A percentile compares a stretch with the other conserved stretches of the same genome.
Conservation (phyloP, 2,113 vertebrate species). For the Colistium nudipinnis region DNA sequence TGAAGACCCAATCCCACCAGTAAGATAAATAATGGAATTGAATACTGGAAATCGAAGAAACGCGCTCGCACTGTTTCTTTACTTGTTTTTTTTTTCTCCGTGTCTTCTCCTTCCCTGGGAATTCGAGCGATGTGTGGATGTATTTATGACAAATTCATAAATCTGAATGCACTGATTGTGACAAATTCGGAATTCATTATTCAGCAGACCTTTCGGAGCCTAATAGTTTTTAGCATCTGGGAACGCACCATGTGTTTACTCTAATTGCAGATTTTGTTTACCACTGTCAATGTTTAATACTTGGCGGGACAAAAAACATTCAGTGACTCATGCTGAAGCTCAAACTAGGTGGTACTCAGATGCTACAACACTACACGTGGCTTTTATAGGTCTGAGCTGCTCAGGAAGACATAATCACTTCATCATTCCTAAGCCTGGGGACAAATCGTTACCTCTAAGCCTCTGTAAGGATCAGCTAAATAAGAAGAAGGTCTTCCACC, state of each 20-base stretch:
- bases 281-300: not conserved
- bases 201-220: not conserved
- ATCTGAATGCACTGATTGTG: too few relatives aligned
- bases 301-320: not conserved
- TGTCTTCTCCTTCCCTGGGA: too few relatives aligned
- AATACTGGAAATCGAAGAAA: too few relatives aligned
- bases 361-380: not conserved
- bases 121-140: too few relatives aligned
- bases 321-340: not conserved
- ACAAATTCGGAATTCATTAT: too few relatives aligned
- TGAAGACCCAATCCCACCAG: not conserved
- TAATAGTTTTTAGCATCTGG: not conserved
- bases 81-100: too few relatives aligned
- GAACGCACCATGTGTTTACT: not conserved
- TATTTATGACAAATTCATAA: too few relatives aligned
- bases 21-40: not conserved
- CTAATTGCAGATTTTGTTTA: not conserved
- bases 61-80: too few relatives aligned
- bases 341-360: not conserved
- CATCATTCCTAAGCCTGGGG: constrained; percentile 12
- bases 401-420: constrained; percentile 8
- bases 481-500: constrained; percentile 18
- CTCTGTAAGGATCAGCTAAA: constrained; percentile 22
- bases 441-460: constrained; percentile 5
- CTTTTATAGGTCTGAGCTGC: not conserved